Conservation (phyloP, 2,797 vertebrate genomes). For the Poeciliopsis presidionis region DNA sequence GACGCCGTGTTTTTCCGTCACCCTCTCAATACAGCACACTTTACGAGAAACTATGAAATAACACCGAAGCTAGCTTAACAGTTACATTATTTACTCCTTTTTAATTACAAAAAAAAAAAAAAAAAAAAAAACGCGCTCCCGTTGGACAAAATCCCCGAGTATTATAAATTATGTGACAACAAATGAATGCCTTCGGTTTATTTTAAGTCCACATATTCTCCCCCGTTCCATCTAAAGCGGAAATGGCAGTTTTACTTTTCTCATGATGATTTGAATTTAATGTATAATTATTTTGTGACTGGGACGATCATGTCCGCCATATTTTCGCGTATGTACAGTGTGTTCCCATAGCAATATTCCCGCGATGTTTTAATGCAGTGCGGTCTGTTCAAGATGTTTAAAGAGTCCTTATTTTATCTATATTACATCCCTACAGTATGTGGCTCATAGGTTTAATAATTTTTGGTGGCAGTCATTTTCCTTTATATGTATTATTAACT, state of each 20-base stretch:
- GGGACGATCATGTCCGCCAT: neutral
- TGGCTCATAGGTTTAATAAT: neutral
- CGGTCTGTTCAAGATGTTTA: neutral
- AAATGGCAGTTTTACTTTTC: neutral
- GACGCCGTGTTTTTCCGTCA: conserved; percentile 13
- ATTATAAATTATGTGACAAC: neutral
- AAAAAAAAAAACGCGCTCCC: too few species aligned
- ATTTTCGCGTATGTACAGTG: neutral
- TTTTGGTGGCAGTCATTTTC: neutral
- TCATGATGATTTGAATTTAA: too few species aligned
- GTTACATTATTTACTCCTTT: neutral
- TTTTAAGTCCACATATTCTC: neutral
- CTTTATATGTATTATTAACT: conserved; percentile 2
- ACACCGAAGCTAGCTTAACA: neutral
- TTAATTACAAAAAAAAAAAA: too few species aligned
- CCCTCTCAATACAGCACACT: neutral
- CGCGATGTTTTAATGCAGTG: neutral
- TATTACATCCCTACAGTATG: neutral
- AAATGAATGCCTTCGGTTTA: neutral
- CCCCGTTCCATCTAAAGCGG: neutral
- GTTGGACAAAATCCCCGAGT: neutral
- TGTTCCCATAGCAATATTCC: neutral
- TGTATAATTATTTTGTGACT: neutral
- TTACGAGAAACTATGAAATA: neutral
- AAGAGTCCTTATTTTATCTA: neutral